Evolutionary conservation across 2,888 invertebrate genomes (phyloP).

Genomic region (Ophion costatus): DNA sequence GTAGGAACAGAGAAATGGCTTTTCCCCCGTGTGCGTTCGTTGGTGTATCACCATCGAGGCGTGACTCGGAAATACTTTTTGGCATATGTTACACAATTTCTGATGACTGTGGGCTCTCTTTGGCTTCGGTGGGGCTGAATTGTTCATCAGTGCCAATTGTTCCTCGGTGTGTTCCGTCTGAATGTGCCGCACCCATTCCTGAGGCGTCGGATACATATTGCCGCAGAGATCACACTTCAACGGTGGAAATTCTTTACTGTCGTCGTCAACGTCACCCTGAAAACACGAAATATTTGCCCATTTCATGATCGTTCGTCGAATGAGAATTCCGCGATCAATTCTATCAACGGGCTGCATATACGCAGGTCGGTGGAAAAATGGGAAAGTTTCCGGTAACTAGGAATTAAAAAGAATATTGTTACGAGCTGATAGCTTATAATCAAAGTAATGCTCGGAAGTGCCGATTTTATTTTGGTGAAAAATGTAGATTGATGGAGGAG

Average conservation of each 20-base stretch:
- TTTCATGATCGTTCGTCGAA: neutral
- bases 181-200: constrained; percentile 94
- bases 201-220: constrained; percentile 90
- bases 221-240: constrained; percentile 91
- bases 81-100: constrained; percentile 87
- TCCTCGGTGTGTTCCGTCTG: constrained; percentile 93
- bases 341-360: too few species aligned
- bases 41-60: constrained; percentile 92
- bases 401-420: too few species aligned
- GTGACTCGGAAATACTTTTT: constrained; percentile 91
- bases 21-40: constrained; percentile 90
- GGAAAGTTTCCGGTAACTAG: too few species aligned
- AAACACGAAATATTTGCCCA: constrained; percentile 57
- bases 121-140: constrained; percentile 87
- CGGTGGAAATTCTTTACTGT: constrained; percentile 89
- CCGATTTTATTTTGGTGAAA: too few species aligned
- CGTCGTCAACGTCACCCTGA: constrained; percentile 88
- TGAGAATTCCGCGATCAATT: neutral
- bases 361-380: too few species aligned
- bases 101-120: constrained; percentile 82
- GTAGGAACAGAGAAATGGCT: constrained; percentile 89
- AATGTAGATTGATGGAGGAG: too few species aligned
- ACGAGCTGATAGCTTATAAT: too few species aligned
- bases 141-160: constrained; percentile 91
- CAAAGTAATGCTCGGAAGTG: too few species aligned